Evolutionary conservation across 2,797 vertebrate species (phyloP).

Genomic region (Melanotaenia maccullochi): DNA sequence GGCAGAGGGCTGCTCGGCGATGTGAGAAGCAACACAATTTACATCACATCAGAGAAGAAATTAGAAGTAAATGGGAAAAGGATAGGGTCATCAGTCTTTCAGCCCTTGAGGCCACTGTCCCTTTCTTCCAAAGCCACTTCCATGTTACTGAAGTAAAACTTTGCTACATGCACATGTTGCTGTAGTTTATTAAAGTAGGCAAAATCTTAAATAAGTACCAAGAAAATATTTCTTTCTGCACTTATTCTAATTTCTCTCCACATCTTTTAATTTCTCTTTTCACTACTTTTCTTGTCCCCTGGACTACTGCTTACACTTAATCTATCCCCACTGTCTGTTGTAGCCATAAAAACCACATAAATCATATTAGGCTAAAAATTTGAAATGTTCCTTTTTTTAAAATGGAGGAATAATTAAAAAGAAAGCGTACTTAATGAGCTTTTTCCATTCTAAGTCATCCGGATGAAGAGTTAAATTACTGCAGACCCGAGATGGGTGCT

Average conservation of each 20-base stretch:
- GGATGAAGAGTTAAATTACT: slow-evolving; percentile 52
- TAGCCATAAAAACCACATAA: slow-evolving; percentile 50
- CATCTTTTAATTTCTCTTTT: slow-evolving; percentile 12
- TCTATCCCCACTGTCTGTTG: slow-evolving; percentile 20
- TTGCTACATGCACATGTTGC: neutral
- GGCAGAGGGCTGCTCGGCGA: slow-evolving; percentile 57
- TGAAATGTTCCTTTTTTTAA: slow-evolving; percentile 43
- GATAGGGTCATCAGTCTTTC: slow-evolving; percentile 66
- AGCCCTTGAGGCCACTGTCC: slow-evolving; percentile 19
- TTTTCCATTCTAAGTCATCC: slow-evolving; percentile 42
- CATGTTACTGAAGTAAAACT: neutral
- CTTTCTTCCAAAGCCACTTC: slow-evolving; percentile 29
- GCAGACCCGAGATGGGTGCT: slow-evolving; percentile 45
- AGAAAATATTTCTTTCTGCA: slow-evolving; percentile 1
- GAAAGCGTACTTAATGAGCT: slow-evolving; percentile 29
- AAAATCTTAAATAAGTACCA: neutral
- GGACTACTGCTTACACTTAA: slow-evolving; percentile 14
- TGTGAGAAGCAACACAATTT: slow-evolving; percentile 59
- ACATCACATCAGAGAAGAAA: slow-evolving; percentile 57
- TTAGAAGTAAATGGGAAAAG: slow-evolving; percentile 66
- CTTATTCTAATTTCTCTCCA: neutral
- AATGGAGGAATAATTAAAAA: slow-evolving; percentile 27
- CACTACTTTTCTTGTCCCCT: slow-evolving; percentile 5
- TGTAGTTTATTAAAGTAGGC: neutral
- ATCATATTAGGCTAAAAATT: slow-evolving; percentile 33